phyloP scores from a whole-genome alignment of 2,888 invertebrate genomes.

The Pasiphila rectangulata region DNA sequence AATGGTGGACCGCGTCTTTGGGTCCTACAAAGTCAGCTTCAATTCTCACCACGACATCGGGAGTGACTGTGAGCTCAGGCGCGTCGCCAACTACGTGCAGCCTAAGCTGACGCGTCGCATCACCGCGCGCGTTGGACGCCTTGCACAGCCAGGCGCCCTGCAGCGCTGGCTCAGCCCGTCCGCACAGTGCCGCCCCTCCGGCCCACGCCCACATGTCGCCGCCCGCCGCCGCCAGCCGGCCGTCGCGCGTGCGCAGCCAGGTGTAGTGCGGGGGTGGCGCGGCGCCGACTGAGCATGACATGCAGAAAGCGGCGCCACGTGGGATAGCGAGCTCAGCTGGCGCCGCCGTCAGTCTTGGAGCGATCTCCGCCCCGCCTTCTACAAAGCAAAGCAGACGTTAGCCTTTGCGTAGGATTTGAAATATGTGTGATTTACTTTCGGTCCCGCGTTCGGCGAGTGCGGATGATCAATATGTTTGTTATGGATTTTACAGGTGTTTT shows the following conservation, averaged over 20 bases:
- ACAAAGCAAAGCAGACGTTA: no score
- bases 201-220: constrained; percentile 82
- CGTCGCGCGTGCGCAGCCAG: constrained; percentile 75
- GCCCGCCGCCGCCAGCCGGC: constrained; percentile 66
- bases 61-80: constrained; percentile 81
- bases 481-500: no score
- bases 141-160: constrained; percentile 86
- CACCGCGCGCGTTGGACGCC: constrained; percentile 84
- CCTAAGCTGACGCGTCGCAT: constrained; percentile 82
- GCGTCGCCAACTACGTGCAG: constrained; percentile 83
- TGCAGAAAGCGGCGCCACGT: constrained; percentile 81
- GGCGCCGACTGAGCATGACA: constrained; percentile 82
- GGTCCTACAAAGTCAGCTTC: no score
- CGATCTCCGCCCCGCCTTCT: constrained; percentile 58
- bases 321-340: constrained; percentile 75
- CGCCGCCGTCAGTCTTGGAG: constrained; percentile 77
- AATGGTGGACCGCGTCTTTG: no score
- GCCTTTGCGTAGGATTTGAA: no score
- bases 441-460: no score
- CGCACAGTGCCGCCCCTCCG: constrained; percentile 85
- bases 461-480: no score
- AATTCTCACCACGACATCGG: constrained; percentile 81
- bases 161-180: constrained; percentile 82
- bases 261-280: constrained; percentile 84
- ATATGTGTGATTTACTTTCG: no score